Evolutionary conservation across 1,140 invertebrate genomes (phyloP), one percentile per base, ranked within the genome.

Genomic region (Procambarus clarkii): DNA sequence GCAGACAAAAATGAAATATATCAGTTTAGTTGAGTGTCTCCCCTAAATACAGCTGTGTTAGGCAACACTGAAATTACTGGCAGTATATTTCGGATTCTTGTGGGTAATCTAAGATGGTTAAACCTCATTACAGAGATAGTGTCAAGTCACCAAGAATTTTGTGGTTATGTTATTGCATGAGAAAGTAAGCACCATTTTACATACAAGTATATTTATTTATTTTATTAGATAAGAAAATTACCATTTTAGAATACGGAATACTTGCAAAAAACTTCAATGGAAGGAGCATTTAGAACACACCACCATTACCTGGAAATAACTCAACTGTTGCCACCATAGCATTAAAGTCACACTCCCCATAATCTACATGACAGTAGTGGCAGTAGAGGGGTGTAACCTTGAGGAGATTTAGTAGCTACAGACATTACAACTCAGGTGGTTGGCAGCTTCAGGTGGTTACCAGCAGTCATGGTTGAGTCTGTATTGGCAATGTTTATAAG

Each of bases 101-200:
- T 34, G 45, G 76, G 71, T 34, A 86, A 71, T 60, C 71, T 44
- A 86, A 86, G 85, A 58, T 74, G 74, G 69, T 44, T 76, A 78
- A 44, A 86, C 74, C 71, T 54, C 76, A 50, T 78, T 44, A 45
- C 34, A 77, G 34, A 58, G 34, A 50, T 58, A 21, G 46, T 64
- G 18, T 83, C 34, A 86, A 86, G 71, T 77, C 48, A 86, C 74
- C 77, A 58, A 45, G 48, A 86, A 78, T 86, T 86, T 86, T 86
- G 84, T 74, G 77, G 84, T 86, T 50, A 86, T 9, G 84, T 86
- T 86, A 86, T 86, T 86, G 85, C 85, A 86, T 86, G 85, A 77
- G 74, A 86, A 86, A 86, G 78, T 77, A 86, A 86, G 85, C 85
- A 86, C 85, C 85, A 74, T 76, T 50, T 74, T 86, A 64, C 77